Conservation (phyloP, 2,797 vertebrate species). For the Aselliscus stoliczkanus region DNA sequence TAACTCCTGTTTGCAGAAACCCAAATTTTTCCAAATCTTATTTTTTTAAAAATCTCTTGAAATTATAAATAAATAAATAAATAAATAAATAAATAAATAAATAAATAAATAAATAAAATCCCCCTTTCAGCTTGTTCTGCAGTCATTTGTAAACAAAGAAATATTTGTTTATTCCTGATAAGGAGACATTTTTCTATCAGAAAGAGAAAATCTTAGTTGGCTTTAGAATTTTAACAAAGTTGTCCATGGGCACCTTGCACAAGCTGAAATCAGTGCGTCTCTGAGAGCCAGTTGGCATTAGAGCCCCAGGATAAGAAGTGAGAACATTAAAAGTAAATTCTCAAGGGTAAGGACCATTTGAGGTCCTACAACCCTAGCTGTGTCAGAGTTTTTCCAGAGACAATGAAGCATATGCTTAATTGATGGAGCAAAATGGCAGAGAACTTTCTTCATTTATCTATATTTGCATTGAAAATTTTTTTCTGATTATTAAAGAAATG, state of each 20-base stretch:
- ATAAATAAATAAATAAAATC: not conserved
- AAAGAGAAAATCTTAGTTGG: not conserved
- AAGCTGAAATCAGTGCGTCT: not conserved
- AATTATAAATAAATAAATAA: not conserved
- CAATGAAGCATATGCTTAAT: not conserved
- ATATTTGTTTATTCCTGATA: constrained; percentile 9
- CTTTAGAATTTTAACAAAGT: not conserved
- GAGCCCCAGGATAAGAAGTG: not conserved
- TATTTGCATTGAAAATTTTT: not conserved
- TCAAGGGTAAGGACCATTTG: not conserved
- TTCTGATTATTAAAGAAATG: not conserved
- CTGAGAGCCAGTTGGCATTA: not conserved
- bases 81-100: not conserved
- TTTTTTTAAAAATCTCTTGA: not conserved
- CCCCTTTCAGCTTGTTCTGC: not conserved
- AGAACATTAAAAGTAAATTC: not conserved
- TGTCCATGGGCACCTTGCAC: fast-evolving
- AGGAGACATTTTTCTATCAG: not conserved
- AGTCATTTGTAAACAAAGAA: constrained; percentile 13
- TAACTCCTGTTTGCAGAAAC: not conserved
- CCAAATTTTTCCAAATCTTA: not conserved
- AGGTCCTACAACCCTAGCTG: not conserved
- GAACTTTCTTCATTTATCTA: not conserved
- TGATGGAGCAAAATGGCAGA: not conserved
- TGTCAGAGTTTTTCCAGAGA: not conserved